Evolutionary conservation across 2,888 invertebrate species (phyloP).

Genomic region (Dyspetes luteomarginatus): DNA sequence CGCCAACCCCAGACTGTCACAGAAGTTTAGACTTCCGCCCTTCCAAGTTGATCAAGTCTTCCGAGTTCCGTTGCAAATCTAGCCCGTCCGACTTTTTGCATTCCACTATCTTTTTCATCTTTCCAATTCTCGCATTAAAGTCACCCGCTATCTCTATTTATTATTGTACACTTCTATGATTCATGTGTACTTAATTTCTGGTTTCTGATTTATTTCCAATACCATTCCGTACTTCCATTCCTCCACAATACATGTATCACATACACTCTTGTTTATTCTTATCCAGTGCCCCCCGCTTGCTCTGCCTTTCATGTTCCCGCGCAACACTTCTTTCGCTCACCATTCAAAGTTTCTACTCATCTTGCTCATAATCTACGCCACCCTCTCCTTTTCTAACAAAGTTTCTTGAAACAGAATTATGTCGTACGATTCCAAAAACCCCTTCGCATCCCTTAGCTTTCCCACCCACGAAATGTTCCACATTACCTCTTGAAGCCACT

Average conservation of each 20-base stretch:
- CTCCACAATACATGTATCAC: not conserved
- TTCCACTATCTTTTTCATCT: not conserved
- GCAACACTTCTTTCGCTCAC: too few relatives aligned
- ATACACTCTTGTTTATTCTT: not conserved
- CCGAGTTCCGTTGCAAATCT: not conserved
- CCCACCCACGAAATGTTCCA: too few relatives aligned
- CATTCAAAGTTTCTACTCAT: too few relatives aligned
- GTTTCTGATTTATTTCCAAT: not conserved
- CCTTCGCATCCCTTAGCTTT: too few relatives aligned
- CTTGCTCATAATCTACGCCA: not conserved
- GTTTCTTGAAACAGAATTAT: not conserved
- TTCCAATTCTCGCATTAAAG: not conserved
- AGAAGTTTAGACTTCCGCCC: not conserved
- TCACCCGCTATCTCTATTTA: not conserved
- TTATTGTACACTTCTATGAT: not conserved
- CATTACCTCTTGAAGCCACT: too few relatives aligned
- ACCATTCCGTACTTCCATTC: not conserved
- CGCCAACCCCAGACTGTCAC: not conserved
- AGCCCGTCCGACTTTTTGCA: not conserved
- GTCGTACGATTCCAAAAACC: slow-evolving; percentile 14
- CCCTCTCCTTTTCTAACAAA: not conserved
- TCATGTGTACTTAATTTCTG: not conserved
- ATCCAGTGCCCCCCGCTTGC: too few relatives aligned
- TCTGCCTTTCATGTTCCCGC: too few relatives aligned
- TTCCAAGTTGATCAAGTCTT: not conserved